Evolutionary conservation across 2,888 invertebrate species (phyloP), one percentile per base, ranked within the genome.

Genomic region (Antitype chi): DNA sequence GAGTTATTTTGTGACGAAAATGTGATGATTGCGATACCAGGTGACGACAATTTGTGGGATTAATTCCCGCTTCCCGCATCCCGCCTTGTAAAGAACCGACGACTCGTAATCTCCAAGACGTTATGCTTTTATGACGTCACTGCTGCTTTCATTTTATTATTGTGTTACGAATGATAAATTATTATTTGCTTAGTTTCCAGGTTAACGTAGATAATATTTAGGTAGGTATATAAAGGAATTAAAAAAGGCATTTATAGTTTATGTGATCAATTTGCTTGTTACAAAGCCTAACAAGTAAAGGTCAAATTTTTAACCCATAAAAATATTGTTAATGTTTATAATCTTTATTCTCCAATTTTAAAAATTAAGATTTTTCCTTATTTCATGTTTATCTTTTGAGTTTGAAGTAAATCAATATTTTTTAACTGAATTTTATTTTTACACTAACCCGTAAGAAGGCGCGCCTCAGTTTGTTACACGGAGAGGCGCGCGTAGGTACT

Each of bases 1-100:
- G 63, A 84, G 80, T 80, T 84, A 80, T 80, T 83, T 74, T 64
- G 63, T 71, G 80, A 55, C 68, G 64, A 76, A 77, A 85, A 82
- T 82, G 70, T 60, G 76, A 67, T 63, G 69, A 85, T 76, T 81
- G 60, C 70, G 70, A 63, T 69, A 69, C 63, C 84, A 82, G 75
- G 83, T 76, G 83, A 13, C 62, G 74, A 85, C 72, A 76, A 85
- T 85, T 85, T 85, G 72, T 53, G 72, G 84, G 74, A 85, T 82
- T 85, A 76, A 79, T 82, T 68, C 86, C 55, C 70, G 70, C 55
- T 77, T 70, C 86, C 52, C 62, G 59, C 63, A 59, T 63, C 52
- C 57, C 63, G 38, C 57, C 38, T 59, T 72, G 71, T 70, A 75
- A 76, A 52, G 83, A 70, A 64, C 49, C 57, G 72, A n/a, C 67